Percentiles rank a stretch among this genome's conserved stretches.
Evolutionary conservation across 2,113 vertebrate species (phyloP).

Genomic region (Thermophis baileyi): DNA sequence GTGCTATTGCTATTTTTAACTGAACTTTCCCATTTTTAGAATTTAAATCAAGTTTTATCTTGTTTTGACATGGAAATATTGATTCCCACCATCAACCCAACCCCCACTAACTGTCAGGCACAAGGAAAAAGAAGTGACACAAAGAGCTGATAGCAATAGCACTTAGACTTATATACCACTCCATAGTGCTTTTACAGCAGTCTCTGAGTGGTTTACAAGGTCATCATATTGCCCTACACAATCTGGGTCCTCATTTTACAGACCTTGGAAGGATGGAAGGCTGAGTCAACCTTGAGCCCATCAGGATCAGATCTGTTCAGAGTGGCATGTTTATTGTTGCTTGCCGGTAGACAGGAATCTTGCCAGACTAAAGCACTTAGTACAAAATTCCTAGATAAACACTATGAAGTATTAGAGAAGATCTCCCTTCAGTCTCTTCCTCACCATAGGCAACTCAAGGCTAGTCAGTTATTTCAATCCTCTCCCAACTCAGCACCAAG

Average conservation of each 20-base stretch:
- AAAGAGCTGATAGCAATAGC: not conserved
- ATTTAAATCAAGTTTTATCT: not conserved
- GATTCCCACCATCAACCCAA: not conserved
- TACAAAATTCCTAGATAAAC: not conserved
- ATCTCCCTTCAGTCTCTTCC: not conserved
- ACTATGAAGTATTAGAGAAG: not conserved
- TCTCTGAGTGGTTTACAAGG: not conserved
- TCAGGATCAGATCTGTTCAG: not conserved
- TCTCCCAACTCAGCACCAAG: not conserved
- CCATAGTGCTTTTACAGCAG: not conserved
- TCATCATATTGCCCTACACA: not conserved
- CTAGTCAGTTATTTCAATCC: not conserved
- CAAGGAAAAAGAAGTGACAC: not conserved
- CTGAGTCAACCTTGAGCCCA: not conserved
- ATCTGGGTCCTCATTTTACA: not conserved
- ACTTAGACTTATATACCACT: not conserved
- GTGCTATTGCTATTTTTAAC: too few relatives aligned
- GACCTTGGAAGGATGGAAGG: not conserved
- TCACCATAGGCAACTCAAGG: not conserved
- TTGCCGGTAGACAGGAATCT: not conserved
- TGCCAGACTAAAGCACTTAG: not conserved
- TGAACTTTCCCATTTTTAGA: not conserved
- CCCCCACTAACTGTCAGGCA: not conserved
- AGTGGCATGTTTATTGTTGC: not conserved
- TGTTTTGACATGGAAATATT: not conserved